A percentile compares a stretch with the other conserved stretches of the same genome.
These are phyloP conservation scores for Gisinianus flammeolus DNA, from an alignment of 2,888 invertebrate species.

Conservation along the genomic window DNA sequence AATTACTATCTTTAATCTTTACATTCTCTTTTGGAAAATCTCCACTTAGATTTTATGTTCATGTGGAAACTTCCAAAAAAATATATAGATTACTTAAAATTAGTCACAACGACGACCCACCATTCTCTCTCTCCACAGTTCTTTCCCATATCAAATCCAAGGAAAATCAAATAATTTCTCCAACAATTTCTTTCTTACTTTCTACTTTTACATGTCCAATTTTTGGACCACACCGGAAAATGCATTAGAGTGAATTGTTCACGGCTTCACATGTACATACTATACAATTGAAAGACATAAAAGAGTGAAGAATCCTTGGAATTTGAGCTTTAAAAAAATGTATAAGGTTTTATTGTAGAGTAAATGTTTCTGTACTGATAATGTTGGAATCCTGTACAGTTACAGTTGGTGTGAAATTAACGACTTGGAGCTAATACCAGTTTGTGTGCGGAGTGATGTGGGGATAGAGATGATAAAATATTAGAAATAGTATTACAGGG, in stretches of 20 bases:
- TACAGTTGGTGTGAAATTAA: background rate
- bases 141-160: background rate
- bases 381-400: too few relatives aligned
- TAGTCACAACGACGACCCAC: background rate
- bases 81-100: constrained; percentile 8
- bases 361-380: too few relatives aligned
- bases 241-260: too few relatives aligned
- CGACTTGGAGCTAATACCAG: background rate
- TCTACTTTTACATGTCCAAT: too few relatives aligned
- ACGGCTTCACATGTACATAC: too few relatives aligned
- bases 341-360: too few relatives aligned
- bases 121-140: background rate
- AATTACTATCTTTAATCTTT: constrained; percentile 18
- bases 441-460: background rate
- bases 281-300: too few relatives aligned
- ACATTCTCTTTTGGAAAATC: background rate
- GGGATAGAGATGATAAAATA: background rate
- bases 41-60: constrained; percentile 9
- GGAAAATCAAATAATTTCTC: background rate
- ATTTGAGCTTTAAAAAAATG: too few relatives aligned
- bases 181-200: background rate
- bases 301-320: too few relatives aligned
- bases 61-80: constrained; percentile 6
- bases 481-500: background rate
- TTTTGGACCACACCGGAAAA: too few relatives aligned